Percentiles rank a stretch among this genome's conserved stretches.
Evolutionary conservation across 2,888 invertebrate genomes (phyloP).

Genomic region (Altica lythri): DNA sequence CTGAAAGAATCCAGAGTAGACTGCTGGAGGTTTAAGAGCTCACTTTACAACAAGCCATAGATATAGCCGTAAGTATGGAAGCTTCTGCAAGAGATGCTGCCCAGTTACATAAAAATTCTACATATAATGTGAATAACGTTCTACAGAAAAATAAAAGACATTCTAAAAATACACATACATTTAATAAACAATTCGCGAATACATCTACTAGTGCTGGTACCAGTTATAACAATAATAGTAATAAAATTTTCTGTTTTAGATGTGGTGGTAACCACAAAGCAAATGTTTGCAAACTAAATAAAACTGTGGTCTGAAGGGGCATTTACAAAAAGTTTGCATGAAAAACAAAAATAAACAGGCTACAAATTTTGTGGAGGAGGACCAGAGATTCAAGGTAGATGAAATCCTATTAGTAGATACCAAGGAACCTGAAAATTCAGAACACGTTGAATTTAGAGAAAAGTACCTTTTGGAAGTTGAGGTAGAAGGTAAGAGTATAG

Average conservation of each 20-base stretch:
- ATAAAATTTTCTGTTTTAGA: slow-evolving; percentile 17
- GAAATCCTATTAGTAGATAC: slow-evolving; percentile 7
- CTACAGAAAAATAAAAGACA: background rate
- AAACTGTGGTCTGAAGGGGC: slow-evolving; percentile 13
- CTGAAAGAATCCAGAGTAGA: slow-evolving; percentile 39
- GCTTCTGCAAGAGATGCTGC: slow-evolving; percentile 33
- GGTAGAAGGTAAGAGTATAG: background rate
- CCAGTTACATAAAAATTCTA: slow-evolving; percentile 32
- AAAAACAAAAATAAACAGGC: background rate
- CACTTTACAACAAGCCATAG: slow-evolving; percentile 36
- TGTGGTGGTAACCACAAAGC: slow-evolving; percentile 19
- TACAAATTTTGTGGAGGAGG: background rate
- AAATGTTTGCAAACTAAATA: slow-evolving; percentile 12
- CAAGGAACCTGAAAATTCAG: too few relatives aligned
- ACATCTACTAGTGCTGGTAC: background rate
- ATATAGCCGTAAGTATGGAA: slow-evolving; percentile 41
- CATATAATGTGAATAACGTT: background rate
- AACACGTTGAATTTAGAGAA: slow-evolving; percentile 14
- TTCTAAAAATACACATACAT: background rate
- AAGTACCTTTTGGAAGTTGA: slow-evolving; percentile 5
- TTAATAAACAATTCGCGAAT: background rate
- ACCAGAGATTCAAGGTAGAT: slow-evolving; percentile 15
- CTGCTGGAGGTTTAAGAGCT: slow-evolving; percentile 39
- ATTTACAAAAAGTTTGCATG: slow-evolving; percentile 19
- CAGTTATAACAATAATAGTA: background rate